Evolutionary conservation across 2,113 vertebrate species (phyloP).

Genomic region (Nicator chloris): DNA sequence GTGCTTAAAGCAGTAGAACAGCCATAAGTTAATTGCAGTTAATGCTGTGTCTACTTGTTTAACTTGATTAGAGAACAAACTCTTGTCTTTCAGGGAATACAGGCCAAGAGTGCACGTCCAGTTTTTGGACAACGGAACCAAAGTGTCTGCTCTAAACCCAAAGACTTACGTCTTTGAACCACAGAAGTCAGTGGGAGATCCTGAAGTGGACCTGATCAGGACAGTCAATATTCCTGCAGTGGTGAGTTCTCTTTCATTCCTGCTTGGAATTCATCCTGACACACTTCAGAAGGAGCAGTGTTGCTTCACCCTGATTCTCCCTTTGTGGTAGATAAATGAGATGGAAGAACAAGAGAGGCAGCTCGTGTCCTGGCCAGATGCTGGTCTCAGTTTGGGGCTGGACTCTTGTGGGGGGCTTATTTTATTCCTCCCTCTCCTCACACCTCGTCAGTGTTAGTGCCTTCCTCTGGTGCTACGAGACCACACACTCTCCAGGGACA

Average conservation of each 20-base stretch:
- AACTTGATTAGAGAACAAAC: background rate
- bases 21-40: background rate
- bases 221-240: slow-evolving; percentile 90
- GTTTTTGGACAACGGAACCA: slow-evolving; percentile 87
- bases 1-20: background rate
- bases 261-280: background rate
- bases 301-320: background rate
- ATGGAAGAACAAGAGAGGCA: background rate
- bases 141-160: slow-evolving; percentile 84
- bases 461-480: background rate
- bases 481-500: background rate
- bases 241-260: slow-evolving; percentile 74
- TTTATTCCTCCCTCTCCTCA: background rate
- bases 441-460: background rate
- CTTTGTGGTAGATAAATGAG: background rate
- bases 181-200: slow-evolving; percentile 84
- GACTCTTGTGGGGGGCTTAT: background rate
- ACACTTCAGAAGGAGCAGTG: background rate
- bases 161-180: slow-evolving; percentile 88
- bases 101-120: slow-evolving; percentile 82
- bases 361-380: background rate
- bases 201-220: slow-evolving; percentile 84
- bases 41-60: background rate
- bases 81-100: slow-evolving; percentile 79
- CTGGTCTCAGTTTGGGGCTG: background rate